Evolutionary conservation across 2,797 vertebrate species (phyloP).

Genomic region (Lateolabrax maculatus): DNA sequence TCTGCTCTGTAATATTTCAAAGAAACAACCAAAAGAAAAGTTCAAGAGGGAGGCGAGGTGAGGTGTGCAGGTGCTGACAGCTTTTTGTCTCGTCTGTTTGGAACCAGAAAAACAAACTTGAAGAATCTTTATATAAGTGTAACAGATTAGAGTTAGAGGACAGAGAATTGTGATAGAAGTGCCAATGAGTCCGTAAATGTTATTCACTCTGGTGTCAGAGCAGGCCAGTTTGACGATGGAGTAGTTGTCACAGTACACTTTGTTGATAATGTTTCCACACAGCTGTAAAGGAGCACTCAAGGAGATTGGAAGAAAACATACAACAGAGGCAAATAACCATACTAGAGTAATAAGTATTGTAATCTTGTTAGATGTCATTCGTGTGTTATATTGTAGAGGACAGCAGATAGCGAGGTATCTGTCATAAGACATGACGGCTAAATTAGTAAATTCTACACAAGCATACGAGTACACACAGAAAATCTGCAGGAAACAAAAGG

Average conservation of each 20-base stretch:
- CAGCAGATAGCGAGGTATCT: background rate
- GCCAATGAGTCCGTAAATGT: background rate
- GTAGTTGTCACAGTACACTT: background rate
- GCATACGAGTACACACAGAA: background rate
- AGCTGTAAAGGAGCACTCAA: background rate
- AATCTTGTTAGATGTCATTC: background rate
- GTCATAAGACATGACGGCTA: constrained; percentile 18
- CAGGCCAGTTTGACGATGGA: background rate
- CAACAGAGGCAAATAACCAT: background rate
- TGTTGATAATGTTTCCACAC: constrained; percentile 8
- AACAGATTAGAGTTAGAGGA: background rate
- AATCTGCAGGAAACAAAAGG: constrained; percentile 2
- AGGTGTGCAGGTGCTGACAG: constrained; percentile 11
- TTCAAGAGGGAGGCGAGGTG: constrained; percentile 4
- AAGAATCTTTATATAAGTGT: background rate
- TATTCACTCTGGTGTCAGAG: background rate
- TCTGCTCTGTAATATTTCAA: constrained; percentile 19
- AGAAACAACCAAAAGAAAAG: background rate
- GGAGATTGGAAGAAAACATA: background rate
- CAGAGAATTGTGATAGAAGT: background rate
- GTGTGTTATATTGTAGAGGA: background rate
- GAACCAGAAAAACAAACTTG: background rate
- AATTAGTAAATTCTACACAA: background rate
- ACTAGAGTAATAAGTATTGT: background rate
- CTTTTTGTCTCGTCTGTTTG: constrained; percentile 1